Evolutionary conservation across 1,140 invertebrate species (phyloP), one percentile per base, ranked within the genome.

Genomic region (Orchesella cincta): DNA sequence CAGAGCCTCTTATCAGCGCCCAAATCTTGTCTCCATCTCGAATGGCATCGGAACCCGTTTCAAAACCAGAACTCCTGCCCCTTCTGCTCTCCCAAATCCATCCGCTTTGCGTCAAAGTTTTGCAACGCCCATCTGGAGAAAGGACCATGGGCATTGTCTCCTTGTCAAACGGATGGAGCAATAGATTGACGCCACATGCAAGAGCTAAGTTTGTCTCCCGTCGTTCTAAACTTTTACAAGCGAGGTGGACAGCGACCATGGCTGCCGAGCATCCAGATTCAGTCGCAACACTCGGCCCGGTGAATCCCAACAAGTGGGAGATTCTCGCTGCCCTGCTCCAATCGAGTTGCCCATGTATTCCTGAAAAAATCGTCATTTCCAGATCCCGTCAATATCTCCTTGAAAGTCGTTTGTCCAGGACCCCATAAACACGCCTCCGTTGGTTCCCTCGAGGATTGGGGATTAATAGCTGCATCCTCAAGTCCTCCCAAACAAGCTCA

Each of bases 401-500:
- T 36, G 35, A 36, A 73, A n/a, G 23, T 73, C 71, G 71, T 73
- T 18, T 3, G 23, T 20, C 71, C 71, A 79, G 16, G 73, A 51
- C 20, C 78, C 78, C 5, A 76, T 34, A 64, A 79, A 79, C 28
- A 79, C 72, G 18, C 75, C 71, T 18, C 75, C 74, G 36, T 76
- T 46, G n/a, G 28, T 34, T 23, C 73, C 78, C 70, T 71, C 29
- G 76, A 35, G 0, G 23, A 8, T 0, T 54, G 29, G 12, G 75
- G 74, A 31, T 76, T 73, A 0, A 79, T 74, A 0, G 33, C 62
- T 0, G 75, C 74, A 29, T 91, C 89, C 81, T 89, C 83, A 52
- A 91, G 88, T 2, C 89, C 84, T 91, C 90, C 83, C 89, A 88
- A 5, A 89, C 85, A 2, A 88, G 86, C 83, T 91, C 90, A 1